A percentile compares a stretch with the other conserved stretches of the same genome.
These are phyloP conservation scores for Cheilosia vulpina DNA, from an alignment of 2,888 invertebrate species.

Conservation along the genomic window DNA sequence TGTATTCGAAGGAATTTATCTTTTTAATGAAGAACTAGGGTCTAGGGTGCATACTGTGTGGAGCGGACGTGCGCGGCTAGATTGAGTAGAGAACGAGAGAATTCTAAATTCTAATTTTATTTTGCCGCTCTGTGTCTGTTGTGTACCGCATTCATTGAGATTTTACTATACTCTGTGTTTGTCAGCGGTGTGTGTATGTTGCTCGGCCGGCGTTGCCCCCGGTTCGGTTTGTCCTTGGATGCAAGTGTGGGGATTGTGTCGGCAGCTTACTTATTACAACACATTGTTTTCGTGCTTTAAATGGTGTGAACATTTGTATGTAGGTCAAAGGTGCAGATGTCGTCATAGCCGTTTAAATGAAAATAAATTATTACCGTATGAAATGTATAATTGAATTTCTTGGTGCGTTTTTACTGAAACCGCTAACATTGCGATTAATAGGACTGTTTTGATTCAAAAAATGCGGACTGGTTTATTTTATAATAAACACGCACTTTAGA, in stretches of 20 bases:
- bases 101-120: slow-evolving; percentile 61
- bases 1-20: slow-evolving; percentile 71
- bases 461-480: background rate
- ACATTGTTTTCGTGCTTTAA: slow-evolving; percentile 68
- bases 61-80: slow-evolving; percentile 44
- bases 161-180: slow-evolving; percentile 27
- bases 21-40: slow-evolving; percentile 69
- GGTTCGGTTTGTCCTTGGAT: slow-evolving; percentile 36
- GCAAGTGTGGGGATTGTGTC: slow-evolving; percentile 38
- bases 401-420: background rate
- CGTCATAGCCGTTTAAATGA: slow-evolving; percentile 47
- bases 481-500: background rate
- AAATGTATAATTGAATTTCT: background rate
- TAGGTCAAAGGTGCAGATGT: slow-evolving; percentile 67
- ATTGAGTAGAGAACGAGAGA: slow-evolving; percentile 20
- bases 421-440: background rate
- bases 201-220: background rate
- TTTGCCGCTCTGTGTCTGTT: slow-evolving; percentile 27
- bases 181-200: background rate
- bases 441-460: background rate
- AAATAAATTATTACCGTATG: slow-evolving; percentile 42
- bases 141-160: slow-evolving; percentile 51
- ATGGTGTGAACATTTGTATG: slow-evolving; percentile 67
- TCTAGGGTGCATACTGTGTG: slow-evolving; percentile 60
- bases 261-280: slow-evolving; percentile 47